These are phyloP conservation scores for Heterodera filipjevi DNA, from an alignment of 2,888 invertebrate species.

Conservation along the genomic window DNA sequence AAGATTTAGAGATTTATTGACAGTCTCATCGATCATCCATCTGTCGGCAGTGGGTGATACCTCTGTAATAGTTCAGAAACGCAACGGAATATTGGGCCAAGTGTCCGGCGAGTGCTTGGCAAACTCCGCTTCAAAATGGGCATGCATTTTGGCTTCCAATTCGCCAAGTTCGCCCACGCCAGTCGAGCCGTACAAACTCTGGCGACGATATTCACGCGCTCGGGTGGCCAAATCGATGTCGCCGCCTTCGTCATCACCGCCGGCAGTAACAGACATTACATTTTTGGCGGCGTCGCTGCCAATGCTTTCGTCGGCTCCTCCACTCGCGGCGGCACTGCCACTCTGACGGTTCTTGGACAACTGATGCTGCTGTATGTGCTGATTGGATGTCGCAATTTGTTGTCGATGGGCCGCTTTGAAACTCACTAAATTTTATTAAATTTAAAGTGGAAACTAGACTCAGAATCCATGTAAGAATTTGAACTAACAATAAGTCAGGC, in stretches of 20 bases:
- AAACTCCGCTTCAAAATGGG: neutral
- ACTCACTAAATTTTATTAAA: neutral
- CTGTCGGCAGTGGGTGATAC: neutral
- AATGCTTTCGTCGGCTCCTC: neutral
- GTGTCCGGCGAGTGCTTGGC: constrained; percentile 7
- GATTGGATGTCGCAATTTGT: neutral
- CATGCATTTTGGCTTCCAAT: neutral
- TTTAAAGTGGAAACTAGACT: too few relatives aligned
- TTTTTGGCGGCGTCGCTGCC: neutral
- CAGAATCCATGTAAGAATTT: too few relatives aligned
- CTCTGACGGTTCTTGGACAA: too few relatives aligned
- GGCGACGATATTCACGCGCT: neutral
- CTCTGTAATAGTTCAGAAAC: constrained; percentile 15
- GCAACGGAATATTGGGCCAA: constrained; percentile 26
- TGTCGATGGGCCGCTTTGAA: neutral
- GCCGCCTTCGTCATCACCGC: too few relatives aligned
- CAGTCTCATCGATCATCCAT: neutral
- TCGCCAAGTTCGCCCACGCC: neutral
- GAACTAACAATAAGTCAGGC: too few relatives aligned
- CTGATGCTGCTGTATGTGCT: too few relatives aligned
- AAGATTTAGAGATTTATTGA: too few relatives aligned
- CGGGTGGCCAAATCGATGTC: neutral
- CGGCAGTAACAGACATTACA: neutral
- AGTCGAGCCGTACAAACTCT: neutral
- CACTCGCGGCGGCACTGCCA: neutral